Evolutionary conservation across 1,140 invertebrate genomes (phyloP).

Genomic region (Atta texana): DNA sequence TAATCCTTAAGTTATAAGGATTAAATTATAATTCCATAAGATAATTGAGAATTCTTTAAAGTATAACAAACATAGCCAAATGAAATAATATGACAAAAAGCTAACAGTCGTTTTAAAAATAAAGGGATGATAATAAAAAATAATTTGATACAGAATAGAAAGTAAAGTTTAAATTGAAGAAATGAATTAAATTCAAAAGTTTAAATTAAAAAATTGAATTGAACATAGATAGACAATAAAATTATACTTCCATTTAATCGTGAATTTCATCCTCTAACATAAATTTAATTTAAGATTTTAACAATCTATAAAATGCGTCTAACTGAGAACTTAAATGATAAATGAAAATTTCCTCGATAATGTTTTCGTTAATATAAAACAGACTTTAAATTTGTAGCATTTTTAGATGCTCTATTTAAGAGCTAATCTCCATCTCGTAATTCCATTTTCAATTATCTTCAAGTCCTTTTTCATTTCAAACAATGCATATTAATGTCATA

Average conservation of each 20-base stretch:
- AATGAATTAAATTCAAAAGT: background rate
- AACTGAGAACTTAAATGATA: background rate
- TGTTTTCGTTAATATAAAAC: background rate
- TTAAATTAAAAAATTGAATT: background rate
- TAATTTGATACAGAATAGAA: background rate
- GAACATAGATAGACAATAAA: slow-evolving; percentile 13
- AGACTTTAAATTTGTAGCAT: slow-evolving; percentile 9
- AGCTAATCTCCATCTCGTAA: too few relatives aligned
- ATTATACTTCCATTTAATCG: background rate
- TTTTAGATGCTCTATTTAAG: background rate
- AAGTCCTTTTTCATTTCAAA: background rate
- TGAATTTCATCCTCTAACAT: background rate
- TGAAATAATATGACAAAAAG: background rate
- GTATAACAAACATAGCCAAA: background rate
- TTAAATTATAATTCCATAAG: background rate
- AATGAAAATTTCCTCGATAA: background rate
- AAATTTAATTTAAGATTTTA: slow-evolving; percentile 12
- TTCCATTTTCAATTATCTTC: background rate
- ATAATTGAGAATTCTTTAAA: background rate
- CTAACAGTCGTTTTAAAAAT: background rate
- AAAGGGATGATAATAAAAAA: background rate
- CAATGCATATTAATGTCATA: background rate
- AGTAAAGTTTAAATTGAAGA: slow-evolving; percentile 1
- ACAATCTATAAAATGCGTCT: background rate
- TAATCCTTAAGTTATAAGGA: too few relatives aligned